phyloP scores from a whole-genome alignment of 1,140 invertebrate genomes.

The Danaus melanippus region DNA sequence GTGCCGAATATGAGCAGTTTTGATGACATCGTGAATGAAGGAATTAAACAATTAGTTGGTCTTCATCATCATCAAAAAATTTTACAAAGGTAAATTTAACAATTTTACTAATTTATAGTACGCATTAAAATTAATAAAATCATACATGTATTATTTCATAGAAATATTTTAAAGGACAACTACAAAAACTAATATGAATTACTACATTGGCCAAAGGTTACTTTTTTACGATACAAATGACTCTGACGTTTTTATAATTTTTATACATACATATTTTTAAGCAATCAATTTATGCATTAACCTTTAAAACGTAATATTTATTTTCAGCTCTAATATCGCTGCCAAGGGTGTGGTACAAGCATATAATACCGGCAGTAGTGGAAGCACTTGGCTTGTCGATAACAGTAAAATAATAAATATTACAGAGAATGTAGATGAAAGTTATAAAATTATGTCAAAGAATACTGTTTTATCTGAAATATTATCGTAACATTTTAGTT shows the following conservation, averaged over 20 bases:
- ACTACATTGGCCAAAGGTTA: too few species aligned
- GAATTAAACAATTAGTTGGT: too few species aligned
- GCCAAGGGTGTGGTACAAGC: conserved; percentile 25
- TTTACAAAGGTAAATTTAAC: too few species aligned
- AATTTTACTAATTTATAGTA: too few species aligned
- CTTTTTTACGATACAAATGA: neutral
- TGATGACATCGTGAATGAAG: conserved; percentile 1
- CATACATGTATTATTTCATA: too few species aligned
- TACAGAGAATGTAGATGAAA: conserved; percentile 23
- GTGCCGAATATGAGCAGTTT: conserved; percentile 11
- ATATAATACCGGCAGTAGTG: conserved; percentile 28
- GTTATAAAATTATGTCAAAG: conserved; percentile 22
- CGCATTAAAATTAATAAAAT: too few species aligned
- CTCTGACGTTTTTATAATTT: neutral
- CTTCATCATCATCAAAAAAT: too few species aligned
- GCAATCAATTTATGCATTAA: conserved; percentile 1
- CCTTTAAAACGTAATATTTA: conserved; percentile 3
- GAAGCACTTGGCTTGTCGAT: conserved; percentile 31
- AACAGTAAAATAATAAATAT: conserved; percentile 21
- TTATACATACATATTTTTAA: conserved; percentile 1
- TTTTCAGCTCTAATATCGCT: conserved; percentile 27
- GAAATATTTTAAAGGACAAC: too few species aligned
- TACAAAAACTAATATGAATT: too few species aligned
- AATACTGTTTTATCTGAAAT: neutral
- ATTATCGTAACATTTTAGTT: too few species aligned